phyloP scores from a whole-genome alignment of 2,888 invertebrate species.

The Seira musarum region DNA sequence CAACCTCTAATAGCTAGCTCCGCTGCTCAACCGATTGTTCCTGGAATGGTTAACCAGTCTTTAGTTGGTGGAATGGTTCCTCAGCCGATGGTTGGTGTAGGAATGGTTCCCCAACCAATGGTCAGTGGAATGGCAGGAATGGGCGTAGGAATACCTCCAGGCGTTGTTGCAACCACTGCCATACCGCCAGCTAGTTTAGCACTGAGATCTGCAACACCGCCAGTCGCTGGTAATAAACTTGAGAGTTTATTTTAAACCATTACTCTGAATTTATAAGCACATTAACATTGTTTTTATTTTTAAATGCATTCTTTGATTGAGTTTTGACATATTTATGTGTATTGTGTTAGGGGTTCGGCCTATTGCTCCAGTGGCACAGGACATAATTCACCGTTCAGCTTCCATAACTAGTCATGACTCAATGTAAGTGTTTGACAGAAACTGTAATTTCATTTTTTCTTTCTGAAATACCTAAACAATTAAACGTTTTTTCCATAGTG shows the following conservation, averaged over 20 bases:
- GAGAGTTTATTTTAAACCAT: neutral
- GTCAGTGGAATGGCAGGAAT: too few species aligned
- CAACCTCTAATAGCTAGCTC: constrained; percentile 43
- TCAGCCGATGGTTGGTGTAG: constrained; percentile 21
- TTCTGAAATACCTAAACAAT: too few species aligned
- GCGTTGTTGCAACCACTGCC: constrained; percentile 25
- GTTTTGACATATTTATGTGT: neutral
- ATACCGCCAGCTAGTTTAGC: constrained; percentile 64
- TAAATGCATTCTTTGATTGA: too few species aligned
- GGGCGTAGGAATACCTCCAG: too few species aligned
- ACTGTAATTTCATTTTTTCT: too few species aligned
- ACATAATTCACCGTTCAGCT: constrained; percentile 70
- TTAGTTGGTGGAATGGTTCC: constrained; percentile 42
- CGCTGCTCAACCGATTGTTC: constrained; percentile 49
- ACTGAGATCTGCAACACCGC: constrained; percentile 55
- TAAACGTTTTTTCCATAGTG: constrained; percentile 66
- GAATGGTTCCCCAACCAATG: constrained; percentile 39
- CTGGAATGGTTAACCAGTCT: constrained; percentile 40
- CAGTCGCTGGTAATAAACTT: constrained; percentile 41
- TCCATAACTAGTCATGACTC: constrained; percentile 74
- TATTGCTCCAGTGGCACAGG: constrained; percentile 47
- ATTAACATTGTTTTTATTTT: too few species aligned
- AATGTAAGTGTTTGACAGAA: constrained; percentile 73
- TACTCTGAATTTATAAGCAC: too few species aligned
- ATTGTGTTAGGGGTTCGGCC: constrained; percentile 45